Base-by-base conservation (phyloP, 2,888 invertebrate genomes). In the Enoplolaimus lenunculus region DNA sequence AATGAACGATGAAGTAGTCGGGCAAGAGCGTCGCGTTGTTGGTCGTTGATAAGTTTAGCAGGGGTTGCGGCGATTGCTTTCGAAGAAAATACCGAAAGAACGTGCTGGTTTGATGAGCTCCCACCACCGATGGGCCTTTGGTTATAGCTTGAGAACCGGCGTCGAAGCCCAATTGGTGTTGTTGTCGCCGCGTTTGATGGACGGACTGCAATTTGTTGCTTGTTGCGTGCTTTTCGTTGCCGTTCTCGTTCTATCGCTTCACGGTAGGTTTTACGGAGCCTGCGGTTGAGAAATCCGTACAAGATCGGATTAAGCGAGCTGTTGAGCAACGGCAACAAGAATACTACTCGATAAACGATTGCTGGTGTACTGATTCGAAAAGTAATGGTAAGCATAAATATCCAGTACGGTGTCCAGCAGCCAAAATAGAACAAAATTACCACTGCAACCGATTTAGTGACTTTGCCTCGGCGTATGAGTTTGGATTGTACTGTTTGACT, bases 261-360 rank as follows among this genome's bases (percentile, higher is more conserved):
- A 3, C n/a, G 30, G 76, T 79, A 70, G 75, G 81, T 66, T 76
- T 82, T 28, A 81, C 82, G 71, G 81, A 82, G 74, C 81, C 68
- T 29, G 33, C 59, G 31, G 34, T 72, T 72, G 1, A 72, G 65
- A 34, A 68, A 67, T 7, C 68, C 72, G 71, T 72, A 72, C 13
- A 72, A 33, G 13, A 72, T 35, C 21, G 72, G 72, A 59, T 72
- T 71, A 7, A 72, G 16, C 59, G 68, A 34, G 16, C 60, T 34
- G 65, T 72, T 72, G 29, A 72, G 34, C 31, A 81, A 64, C 75
- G 81, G 60, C 77, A 82, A 71, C 81, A 81, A 76, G 81, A 82
- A 74, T 77, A 80, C 71, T 81, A 81, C 75, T 79, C 80, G 1
- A 3, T 21, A 28, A 2, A n/a, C 65, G n/a, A 70, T 26, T 28